These are phyloP conservation scores for Rhyacophila evoluta DNA, from an alignment of 2,888 invertebrate species.

Conservation along the genomic window DNA sequence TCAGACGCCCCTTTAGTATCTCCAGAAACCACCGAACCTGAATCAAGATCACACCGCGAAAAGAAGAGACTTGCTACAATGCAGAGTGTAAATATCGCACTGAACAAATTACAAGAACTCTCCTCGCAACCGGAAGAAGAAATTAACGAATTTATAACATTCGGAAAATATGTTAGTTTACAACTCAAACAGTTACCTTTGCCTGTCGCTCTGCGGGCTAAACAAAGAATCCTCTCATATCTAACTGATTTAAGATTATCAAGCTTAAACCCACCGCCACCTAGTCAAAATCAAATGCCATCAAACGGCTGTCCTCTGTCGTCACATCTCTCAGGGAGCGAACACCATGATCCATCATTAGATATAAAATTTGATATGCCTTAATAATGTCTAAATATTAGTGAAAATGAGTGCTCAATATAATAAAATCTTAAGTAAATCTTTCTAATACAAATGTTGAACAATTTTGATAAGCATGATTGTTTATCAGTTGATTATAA, in stretches of 20 bases:
- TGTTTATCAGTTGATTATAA: too few relatives aligned
- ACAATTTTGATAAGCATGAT: too few relatives aligned
- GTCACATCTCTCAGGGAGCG: neutral
- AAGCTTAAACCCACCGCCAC: neutral
- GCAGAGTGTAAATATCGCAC: neutral
- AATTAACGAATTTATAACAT: neutral
- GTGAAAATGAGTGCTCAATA: too few relatives aligned
- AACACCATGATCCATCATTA: neutral
- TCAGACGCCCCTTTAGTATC: neutral
- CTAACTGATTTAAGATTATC: neutral
- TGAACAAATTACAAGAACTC: neutral
- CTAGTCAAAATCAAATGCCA: neutral
- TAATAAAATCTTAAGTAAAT: too few relatives aligned
- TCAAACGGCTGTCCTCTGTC: neutral
- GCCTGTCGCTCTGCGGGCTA: neutral
- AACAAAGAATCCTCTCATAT: neutral
- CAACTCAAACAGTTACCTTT: neutral
- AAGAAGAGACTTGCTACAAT: neutral
- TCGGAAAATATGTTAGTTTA: neutral
- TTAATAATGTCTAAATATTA: too few relatives aligned
- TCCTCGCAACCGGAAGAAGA: conserved; percentile 1
- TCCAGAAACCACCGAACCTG: neutral
- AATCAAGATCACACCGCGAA: neutral
- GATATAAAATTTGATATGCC: neutral
- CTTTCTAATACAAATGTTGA: too few relatives aligned